These are phyloP conservation scores for Orthonyx spaldingii DNA, from an alignment of 2,113 vertebrate genomes.

Conservation along the genomic window DNA sequence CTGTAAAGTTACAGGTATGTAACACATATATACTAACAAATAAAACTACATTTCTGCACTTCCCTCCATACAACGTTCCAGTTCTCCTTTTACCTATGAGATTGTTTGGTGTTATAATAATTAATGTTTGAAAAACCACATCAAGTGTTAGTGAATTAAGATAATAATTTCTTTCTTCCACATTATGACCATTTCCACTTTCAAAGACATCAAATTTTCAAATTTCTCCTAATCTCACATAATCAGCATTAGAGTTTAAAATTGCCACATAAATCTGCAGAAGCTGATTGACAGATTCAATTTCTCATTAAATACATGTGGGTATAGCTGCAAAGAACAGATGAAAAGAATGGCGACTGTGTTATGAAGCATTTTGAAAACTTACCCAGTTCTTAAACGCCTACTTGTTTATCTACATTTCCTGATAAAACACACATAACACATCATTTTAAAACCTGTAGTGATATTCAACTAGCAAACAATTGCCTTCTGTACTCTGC, in stretches of 20 bases:
- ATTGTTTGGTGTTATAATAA: neutral
- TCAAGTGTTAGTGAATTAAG: neutral
- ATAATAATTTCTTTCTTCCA: neutral
- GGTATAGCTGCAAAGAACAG: slow-evolving; percentile 3
- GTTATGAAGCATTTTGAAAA: neutral
- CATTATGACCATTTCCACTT: neutral
- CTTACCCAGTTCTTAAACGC: neutral
- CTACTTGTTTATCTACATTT: neutral
- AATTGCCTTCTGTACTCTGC: neutral
- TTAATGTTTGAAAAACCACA: slow-evolving; percentile 6
- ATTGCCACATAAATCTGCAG: neutral
- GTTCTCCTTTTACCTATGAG: neutral
- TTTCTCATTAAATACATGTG: neutral
- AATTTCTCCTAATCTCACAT: slow-evolving; percentile 15
- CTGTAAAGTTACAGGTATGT: neutral
- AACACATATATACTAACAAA: neutral
- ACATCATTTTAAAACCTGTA: neutral
- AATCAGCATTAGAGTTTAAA: slow-evolving; percentile 37
- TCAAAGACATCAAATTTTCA: slow-evolving; percentile 27
- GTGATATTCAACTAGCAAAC: neutral
- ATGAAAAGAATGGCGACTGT: neutral
- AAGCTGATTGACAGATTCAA: slow-evolving; percentile 6
- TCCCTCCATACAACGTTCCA: neutral
- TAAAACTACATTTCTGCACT: neutral
- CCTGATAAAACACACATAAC: neutral